phyloP scores from a whole-genome alignment of 2,797 vertebrate genomes.

The Acrossocheilus fasciatus region DNA sequence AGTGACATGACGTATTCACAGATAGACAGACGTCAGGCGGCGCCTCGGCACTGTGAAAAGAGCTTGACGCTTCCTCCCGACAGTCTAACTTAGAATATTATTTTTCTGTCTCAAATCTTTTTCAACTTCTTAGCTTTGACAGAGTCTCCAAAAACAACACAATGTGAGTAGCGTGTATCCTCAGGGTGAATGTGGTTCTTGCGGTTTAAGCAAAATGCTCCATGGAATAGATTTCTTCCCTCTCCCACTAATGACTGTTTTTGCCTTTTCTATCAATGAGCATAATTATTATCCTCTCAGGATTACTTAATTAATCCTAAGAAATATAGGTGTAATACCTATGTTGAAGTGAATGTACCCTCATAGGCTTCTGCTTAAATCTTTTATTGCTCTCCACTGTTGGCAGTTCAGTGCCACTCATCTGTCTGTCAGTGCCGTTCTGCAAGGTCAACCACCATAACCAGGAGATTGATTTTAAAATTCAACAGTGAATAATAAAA shows the following conservation, averaged over 20 bases:
- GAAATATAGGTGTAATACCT: constrained; percentile 51
- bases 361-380: neutral
- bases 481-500: constrained; percentile 8
- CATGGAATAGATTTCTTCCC: constrained; percentile 54
- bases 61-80: neutral
- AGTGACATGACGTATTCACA: neutral
- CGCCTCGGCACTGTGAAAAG: constrained; percentile 14
- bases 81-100: constrained; percentile 26
- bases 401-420: neutral
- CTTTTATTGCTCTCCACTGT: constrained; percentile 15
- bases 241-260: constrained; percentile 67
- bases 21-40: constrained; percentile 12
- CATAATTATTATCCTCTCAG: constrained; percentile 67
- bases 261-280: constrained; percentile 61
- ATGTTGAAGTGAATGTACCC: constrained; percentile 25
- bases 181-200: neutral
- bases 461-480: constrained; percentile 37
- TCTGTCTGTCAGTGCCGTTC: constrained; percentile 11
- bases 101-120: neutral
- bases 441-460: constrained; percentile 4
- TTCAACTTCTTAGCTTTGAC: neutral
- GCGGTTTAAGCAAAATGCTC: constrained; percentile 59
- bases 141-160: constrained; percentile 21
- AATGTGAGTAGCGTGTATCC: neutral
- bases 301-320: constrained; percentile 65